These are phyloP conservation scores for Puntigrus tetrazona DNA, from an alignment of 2,113 vertebrate genomes.

Conservation along the genomic window DNA sequence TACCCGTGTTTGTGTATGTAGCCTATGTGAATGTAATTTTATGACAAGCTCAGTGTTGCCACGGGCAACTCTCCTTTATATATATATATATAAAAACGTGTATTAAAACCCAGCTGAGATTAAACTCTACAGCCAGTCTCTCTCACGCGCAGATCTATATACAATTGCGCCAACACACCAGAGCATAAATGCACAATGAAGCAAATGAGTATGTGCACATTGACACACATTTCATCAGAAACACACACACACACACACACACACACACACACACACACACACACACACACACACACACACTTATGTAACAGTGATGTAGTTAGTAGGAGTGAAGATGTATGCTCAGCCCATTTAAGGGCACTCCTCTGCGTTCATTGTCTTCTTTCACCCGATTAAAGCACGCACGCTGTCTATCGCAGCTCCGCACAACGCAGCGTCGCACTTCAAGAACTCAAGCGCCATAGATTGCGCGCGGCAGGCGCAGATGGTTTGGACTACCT, in stretches of 20 bases:
- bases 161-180: neutral
- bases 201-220: neutral
- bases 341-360: neutral
- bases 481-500: neutral
- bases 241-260: neutral
- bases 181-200: neutral
- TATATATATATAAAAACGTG: too few relatives aligned
- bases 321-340: constrained; percentile 16
- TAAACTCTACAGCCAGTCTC: neutral
- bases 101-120: neutral
- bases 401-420: neutral
- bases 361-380: neutral
- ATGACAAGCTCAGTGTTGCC: neutral
- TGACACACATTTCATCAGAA: neutral
- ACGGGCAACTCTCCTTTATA: neutral
- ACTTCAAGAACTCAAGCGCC: neutral
- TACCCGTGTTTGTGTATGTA: neutral
- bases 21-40: neutral
- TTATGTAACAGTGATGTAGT: constrained; percentile 8
- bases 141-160: neutral
- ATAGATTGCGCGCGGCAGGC: neutral
- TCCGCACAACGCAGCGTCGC: neutral
- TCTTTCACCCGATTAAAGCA: neutral
- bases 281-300: neutral
- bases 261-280: neutral